A percentile compares a stretch with the other conserved stretches of the same genome.
These are phyloP conservation scores for Menura novaehollandiae DNA, from an alignment of 2,113 vertebrate genomes.

Conservation along the genomic window DNA sequence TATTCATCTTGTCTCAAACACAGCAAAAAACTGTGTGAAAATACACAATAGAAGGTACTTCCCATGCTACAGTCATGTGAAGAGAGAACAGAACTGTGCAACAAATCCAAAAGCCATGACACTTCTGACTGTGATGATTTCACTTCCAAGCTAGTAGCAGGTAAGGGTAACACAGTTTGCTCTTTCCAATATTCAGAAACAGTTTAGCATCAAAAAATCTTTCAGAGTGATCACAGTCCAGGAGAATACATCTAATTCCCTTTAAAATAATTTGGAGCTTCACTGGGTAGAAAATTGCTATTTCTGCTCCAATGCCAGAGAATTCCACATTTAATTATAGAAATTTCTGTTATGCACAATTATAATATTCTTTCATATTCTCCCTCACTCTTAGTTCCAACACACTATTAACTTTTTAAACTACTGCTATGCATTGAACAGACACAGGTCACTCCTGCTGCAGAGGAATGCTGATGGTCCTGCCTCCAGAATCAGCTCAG, in stretches of 20 bases:
- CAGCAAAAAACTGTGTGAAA: not conserved
- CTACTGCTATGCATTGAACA: not conserved
- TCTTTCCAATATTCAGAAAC: not conserved
- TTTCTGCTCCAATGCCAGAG: slow-evolving; percentile 57
- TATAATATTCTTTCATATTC: slow-evolving; percentile 41
- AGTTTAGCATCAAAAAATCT: slow-evolving; percentile 24
- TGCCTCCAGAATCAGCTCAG: not conserved
- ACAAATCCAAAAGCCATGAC: not conserved
- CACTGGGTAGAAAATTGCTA: slow-evolving; percentile 65
- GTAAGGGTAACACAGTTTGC: not conserved
- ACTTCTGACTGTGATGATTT: not conserved
- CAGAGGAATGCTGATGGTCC: not conserved
- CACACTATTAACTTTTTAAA: slow-evolving; percentile 38
- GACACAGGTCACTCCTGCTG: not conserved
- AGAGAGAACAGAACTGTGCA: not conserved
- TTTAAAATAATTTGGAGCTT: slow-evolving; percentile 65
- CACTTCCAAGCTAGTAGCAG: not conserved
- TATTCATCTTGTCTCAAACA: not conserved
- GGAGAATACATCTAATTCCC: slow-evolving; percentile 42
- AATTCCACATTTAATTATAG: slow-evolving; percentile 61
- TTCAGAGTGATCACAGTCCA: slow-evolving; percentile 17
- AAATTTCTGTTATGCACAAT: slow-evolving; percentile 55
- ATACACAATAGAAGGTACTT: not conserved
- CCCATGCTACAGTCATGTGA: not conserved
- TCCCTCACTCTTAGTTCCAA: not conserved